Percentiles rank a stretch among this genome's conserved stretches.
These are phyloP conservation scores for Epsilonema sp. DNA, from an alignment of 2,888 invertebrate species.

Conservation along the genomic window DNA sequence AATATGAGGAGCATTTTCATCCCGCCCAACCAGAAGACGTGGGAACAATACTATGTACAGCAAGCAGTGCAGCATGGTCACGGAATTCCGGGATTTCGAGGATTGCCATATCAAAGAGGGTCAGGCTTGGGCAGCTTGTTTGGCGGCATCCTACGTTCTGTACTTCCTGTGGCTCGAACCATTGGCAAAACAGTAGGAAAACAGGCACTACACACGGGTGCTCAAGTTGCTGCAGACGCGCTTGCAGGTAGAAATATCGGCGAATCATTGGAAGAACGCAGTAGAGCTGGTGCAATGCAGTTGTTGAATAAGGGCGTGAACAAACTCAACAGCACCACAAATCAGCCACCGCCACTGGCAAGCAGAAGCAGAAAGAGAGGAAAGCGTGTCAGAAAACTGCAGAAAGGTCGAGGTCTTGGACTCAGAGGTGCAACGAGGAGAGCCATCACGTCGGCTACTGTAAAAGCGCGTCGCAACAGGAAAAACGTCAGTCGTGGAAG, in stretches of 20 bases:
- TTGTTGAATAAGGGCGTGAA: not conserved
- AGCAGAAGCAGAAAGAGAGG: not conserved
- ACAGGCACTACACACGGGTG: not conserved
- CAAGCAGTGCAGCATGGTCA: slow-evolving; percentile 1
- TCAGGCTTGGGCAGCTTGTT: slow-evolving; percentile 3
- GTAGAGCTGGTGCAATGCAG: not conserved
- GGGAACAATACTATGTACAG: not conserved
- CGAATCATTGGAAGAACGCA: not conserved
- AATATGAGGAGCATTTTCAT: not conserved
- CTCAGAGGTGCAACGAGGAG: not conserved
- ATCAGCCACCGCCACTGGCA: too few species aligned
- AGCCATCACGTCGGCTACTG: not conserved
- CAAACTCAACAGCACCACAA: too few species aligned
- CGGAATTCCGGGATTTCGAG: not conserved
- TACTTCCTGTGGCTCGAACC: not conserved
- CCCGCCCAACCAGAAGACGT: not conserved
- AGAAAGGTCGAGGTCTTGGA: not conserved
- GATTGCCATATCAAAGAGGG: slow-evolving; percentile 3
- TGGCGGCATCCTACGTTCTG: not conserved
- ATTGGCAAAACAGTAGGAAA: slow-evolving; percentile 1
- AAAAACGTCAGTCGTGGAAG: not conserved
- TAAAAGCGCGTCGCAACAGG: too few species aligned
- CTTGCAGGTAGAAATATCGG: not conserved
- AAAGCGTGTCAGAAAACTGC: not conserved
- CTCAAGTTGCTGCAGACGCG: not conserved